phyloP scores from a whole-genome alignment of 2,797 vertebrate species.

The Rhabdomys pumilio region DNA sequence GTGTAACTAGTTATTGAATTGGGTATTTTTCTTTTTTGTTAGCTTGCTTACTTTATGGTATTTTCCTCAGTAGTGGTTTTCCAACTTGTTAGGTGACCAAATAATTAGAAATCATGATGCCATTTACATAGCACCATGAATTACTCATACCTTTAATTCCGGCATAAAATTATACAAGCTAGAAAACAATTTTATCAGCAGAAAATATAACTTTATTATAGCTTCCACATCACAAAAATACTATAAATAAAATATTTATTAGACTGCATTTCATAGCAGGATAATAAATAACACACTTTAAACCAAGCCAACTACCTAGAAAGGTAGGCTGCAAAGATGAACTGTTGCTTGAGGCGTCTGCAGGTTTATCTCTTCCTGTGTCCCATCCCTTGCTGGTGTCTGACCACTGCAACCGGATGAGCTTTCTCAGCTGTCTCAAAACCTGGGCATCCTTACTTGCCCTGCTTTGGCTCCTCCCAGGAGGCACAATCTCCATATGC shows the following conservation, averaged over 20 bases:
- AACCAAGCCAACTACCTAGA: constrained; percentile 46
- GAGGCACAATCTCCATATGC: background rate
- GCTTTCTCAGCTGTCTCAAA: constrained; percentile 42
- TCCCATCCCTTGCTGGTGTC: constrained; percentile 39
- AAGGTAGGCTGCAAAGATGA: constrained; percentile 58
- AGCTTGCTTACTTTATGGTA: constrained; percentile 32
- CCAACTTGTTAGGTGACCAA: constrained; percentile 48
- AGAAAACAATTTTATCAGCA: constrained; percentile 70
- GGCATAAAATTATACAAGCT: constrained; percentile 77
- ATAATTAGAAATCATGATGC: constrained; percentile 45
- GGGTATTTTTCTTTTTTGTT: background rate
- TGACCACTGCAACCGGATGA: constrained; percentile 13
- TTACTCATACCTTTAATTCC: constrained; percentile 70
- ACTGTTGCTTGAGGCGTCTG: constrained; percentile 2
- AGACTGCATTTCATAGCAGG: constrained; percentile 70
- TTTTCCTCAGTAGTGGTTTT: constrained; percentile 53
- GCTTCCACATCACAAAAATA: constrained; percentile 75
- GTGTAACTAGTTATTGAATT: constrained; percentile 13
- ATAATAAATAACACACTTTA: constrained; percentile 73
- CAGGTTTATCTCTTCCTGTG: constrained; percentile 39
- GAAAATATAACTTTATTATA: constrained; percentile 77
- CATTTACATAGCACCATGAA: constrained; percentile 2
- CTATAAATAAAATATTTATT: constrained; percentile 78
- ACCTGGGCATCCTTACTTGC: background rate
- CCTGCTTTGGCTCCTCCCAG: background rate